Conservation (phyloP, 1,140 invertebrate genomes). For the Neodiprion virginianus region DNA sequence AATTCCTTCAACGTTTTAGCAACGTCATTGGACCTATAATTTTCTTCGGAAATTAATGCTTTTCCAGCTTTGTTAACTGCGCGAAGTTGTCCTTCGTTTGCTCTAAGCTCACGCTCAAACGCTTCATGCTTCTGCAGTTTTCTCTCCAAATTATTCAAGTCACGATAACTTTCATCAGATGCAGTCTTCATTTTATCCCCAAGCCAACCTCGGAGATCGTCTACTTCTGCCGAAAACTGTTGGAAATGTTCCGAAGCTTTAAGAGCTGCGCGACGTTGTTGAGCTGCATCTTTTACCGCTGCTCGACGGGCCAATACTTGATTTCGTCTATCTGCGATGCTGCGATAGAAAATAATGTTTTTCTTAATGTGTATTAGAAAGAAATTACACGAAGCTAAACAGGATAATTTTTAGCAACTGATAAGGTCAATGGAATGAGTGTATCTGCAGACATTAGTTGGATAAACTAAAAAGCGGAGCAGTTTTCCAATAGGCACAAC, state of each 20-base stretch:
- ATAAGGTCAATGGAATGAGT: neutral
- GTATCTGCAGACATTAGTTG: too few species aligned
- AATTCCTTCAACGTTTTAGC: constrained; percentile 69
- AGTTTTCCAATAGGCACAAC: too few species aligned
- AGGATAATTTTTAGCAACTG: neutral
- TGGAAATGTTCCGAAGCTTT: constrained; percentile 82
- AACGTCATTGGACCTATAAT: constrained; percentile 75
- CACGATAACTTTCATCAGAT: constrained; percentile 91
- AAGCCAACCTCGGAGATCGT: constrained; percentile 89
- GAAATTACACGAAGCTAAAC: neutral
- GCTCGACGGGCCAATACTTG: constrained; percentile 78
- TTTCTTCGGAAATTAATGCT: constrained; percentile 73
- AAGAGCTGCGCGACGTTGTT: constrained; percentile 74
- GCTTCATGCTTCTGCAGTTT: constrained; percentile 98
- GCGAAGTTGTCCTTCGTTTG: constrained; percentile 88
- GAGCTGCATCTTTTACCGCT: constrained; percentile 77
- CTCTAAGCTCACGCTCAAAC: constrained; percentile 92
- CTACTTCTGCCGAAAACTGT: constrained; percentile 87
- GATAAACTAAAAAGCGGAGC: too few species aligned
- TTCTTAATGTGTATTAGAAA: neutral
- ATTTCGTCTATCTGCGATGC: constrained; percentile 76
- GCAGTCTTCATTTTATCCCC: constrained; percentile 91
- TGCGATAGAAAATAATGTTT: constrained; percentile 46
- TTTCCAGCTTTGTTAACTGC: constrained; percentile 83
- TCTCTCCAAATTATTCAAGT: constrained; percentile 88